Percentiles rank a stretch among this genome's conserved stretches.
Evolutionary conservation across 2,797 vertebrate species (phyloP).

Genomic region (Syngnathus rostellatus): DNA sequence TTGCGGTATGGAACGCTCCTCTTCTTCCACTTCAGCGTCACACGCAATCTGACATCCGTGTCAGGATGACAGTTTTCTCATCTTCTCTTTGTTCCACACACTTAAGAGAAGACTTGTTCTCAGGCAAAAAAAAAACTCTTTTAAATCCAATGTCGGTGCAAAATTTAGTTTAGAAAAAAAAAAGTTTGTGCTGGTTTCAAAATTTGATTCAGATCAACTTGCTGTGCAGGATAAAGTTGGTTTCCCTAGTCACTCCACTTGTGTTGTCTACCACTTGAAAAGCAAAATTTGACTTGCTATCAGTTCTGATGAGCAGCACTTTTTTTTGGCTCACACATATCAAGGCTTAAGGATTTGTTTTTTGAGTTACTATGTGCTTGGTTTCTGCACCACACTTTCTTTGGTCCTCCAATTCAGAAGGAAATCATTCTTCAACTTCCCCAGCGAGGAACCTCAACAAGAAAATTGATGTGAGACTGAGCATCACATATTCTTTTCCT

Average conservation of each 20-base stretch:
- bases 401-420: neutral
- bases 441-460: neutral
- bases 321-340: neutral
- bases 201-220: slow-evolving; percentile 9
- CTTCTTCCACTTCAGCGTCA: slow-evolving; percentile 27
- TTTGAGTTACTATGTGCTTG: neutral
- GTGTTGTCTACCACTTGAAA: neutral
- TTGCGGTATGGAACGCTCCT: slow-evolving; percentile 20
- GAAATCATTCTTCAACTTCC: neutral
- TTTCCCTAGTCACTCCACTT: neutral
- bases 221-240: neutral
- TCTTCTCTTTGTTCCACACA: neutral
- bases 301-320: neutral
- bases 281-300: neutral
- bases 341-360: neutral
- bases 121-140: slow-evolving; percentile 11
- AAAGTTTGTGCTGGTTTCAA: slow-evolving; percentile 4
- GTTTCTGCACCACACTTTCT: neutral
- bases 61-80: slow-evolving; percentile 9
- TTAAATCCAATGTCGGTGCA: neutral
- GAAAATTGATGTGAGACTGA: neutral
- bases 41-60: slow-evolving; percentile 18
- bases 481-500: neutral
- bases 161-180: no score
- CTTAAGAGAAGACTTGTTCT: slow-evolving; percentile 1